These are phyloP conservation scores for Blomia tropicalis DNA, from an alignment of 2,888 invertebrate genomes.

Conservation along the genomic window DNA sequence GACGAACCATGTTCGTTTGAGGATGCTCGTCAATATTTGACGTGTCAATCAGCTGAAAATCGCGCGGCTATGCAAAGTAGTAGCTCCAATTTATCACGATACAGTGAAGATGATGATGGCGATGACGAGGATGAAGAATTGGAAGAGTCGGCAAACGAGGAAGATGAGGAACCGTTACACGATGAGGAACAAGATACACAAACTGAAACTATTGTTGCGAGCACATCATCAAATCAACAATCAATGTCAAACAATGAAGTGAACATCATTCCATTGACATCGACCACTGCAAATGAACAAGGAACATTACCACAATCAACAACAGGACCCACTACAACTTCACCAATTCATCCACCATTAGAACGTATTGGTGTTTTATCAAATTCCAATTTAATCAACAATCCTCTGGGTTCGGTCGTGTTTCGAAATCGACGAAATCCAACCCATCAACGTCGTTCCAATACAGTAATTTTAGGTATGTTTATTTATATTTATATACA, in stretches of 20 bases:
- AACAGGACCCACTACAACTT: background rate
- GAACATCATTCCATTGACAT: background rate
- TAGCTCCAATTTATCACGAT: constrained; percentile 4
- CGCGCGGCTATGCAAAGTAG: background rate
- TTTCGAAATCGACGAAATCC: constrained; percentile 1
- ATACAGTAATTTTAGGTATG: constrained; percentile 6
- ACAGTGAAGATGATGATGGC: background rate
- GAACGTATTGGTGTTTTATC: constrained; percentile 8
- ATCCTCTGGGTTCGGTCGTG: background rate
- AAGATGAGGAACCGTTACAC: background rate
- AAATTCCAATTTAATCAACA: background rate
- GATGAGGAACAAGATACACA: background rate
- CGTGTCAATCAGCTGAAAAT: background rate
- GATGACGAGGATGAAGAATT: background rate
- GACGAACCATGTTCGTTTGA: background rate
- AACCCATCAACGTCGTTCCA: constrained; percentile 8
- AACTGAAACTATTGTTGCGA: background rate
- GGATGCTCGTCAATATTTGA: background rate
- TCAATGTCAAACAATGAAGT: no score
- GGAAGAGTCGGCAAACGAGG: background rate
- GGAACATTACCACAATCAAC: background rate
- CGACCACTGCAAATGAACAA: background rate
- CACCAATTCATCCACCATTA: background rate
- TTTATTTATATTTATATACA: background rate
- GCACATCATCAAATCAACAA: background rate